Evolutionary conservation across 2,888 invertebrate species (phyloP).

Genomic region (Anthophora plumipes): DNA sequence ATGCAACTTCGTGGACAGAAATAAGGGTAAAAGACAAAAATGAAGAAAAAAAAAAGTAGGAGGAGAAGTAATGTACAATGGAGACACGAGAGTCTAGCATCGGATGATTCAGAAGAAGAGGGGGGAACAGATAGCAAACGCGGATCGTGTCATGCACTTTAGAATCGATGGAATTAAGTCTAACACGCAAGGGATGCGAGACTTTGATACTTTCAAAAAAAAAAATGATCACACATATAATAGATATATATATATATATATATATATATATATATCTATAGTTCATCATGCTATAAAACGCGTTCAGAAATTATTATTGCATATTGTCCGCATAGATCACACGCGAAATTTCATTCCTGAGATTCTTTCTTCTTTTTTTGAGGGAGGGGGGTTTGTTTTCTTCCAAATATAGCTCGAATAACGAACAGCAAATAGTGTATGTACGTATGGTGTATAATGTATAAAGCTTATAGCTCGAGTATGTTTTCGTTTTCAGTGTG

Average conservation of each 20-base stretch:
- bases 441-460: background rate
- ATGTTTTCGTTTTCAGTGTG: background rate
- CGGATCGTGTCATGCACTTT: conserved; percentile 62
- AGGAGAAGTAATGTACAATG: conserved; percentile 30
- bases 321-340: conserved; percentile 49
- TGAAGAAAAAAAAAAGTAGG: background rate
- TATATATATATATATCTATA: background rate
- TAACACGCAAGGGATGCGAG: conserved; percentile 56
- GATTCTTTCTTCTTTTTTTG: background rate
- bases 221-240: conserved; percentile 22
- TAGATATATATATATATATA: background rate
- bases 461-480: background rate
- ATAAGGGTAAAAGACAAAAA: background rate
- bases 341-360: background rate
- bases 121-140: conserved; percentile 30
- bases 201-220: conserved; percentile 36
- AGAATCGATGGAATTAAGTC: conserved; percentile 62
- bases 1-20: conserved; percentile 2
- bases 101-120: conserved; percentile 33
- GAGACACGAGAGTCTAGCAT: conserved; percentile 23
- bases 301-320: conserved; percentile 60
- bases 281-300: conserved; percentile 50
- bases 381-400: background rate
- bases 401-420: background rate
- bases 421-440: background rate